These are phyloP conservation scores for Hystrix cristata DNA, from an alignment of 2,113 vertebrate genomes.

Conservation along the genomic window DNA sequence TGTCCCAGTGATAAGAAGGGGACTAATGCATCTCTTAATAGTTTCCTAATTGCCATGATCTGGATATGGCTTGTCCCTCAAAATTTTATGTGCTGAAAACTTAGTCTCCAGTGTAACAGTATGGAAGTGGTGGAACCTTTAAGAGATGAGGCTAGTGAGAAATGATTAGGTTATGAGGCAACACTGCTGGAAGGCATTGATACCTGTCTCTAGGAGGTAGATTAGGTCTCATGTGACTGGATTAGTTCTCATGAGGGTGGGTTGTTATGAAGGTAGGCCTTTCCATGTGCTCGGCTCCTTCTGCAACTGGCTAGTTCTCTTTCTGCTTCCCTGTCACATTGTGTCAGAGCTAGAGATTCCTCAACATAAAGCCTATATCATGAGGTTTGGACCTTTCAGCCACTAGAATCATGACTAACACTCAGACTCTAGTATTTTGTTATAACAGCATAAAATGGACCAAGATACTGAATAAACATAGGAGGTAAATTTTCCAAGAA, in stretches of 20 bases:
- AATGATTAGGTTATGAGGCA: background rate
- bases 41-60: background rate
- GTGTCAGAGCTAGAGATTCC: background rate
- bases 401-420: background rate
- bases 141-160: background rate
- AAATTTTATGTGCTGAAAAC: background rate
- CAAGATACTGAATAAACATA: background rate
- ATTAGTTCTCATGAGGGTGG: background rate
- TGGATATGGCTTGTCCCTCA: background rate
- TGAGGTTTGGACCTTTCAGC: background rate
- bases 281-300: background rate
- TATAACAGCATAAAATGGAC: background rate
- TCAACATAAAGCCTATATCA: no score
- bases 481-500: constrained; percentile 7
- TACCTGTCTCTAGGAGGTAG: background rate
- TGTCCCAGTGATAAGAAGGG: background rate
- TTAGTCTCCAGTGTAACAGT: background rate
- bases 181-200: no score
- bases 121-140: background rate
- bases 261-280: background rate
- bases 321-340: background rate
- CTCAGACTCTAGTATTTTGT: background rate
- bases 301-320: background rate
- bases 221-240: background rate
- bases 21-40: background rate